Conservation (phyloP, 2,888 invertebrate genomes). For the Tricholauxania praeusta region DNA sequence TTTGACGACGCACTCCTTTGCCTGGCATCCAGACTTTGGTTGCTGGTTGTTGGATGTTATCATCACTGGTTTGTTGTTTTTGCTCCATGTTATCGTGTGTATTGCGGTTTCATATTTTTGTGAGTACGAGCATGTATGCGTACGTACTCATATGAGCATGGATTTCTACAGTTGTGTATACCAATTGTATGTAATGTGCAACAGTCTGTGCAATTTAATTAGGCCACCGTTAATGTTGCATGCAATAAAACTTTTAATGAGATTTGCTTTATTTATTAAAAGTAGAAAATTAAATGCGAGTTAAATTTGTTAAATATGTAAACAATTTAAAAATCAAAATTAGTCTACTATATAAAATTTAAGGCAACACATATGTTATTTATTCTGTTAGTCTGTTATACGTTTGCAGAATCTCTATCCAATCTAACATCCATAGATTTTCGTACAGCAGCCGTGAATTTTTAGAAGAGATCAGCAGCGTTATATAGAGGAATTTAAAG, state of each 20-base stretch:
- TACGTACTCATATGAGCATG: constrained; percentile 10
- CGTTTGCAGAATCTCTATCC: no score
- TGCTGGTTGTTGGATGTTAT: not conserved
- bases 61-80: constrained; percentile 3
- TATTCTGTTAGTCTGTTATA: no score
- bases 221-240: constrained; percentile 22
- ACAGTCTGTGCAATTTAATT: constrained; percentile 25
- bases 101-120: not conserved
- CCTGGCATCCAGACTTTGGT: constrained; percentile 14
- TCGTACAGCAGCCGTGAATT: no score
- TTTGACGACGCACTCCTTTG: not conserved
- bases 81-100: not conserved
- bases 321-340: no score
- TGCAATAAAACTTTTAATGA: constrained; percentile 23
- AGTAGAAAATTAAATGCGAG: no score
- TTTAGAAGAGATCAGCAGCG: no score
- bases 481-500: no score
- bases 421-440: no score
- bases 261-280: not conserved
- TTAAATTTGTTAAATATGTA: no score
- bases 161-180: not conserved
- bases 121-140: not conserved
- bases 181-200: constrained; percentile 10
- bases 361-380: no score
- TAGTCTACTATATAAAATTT: no score